phyloP scores from a whole-genome alignment of 2,888 invertebrate species.

The Thereva nobilitata region DNA sequence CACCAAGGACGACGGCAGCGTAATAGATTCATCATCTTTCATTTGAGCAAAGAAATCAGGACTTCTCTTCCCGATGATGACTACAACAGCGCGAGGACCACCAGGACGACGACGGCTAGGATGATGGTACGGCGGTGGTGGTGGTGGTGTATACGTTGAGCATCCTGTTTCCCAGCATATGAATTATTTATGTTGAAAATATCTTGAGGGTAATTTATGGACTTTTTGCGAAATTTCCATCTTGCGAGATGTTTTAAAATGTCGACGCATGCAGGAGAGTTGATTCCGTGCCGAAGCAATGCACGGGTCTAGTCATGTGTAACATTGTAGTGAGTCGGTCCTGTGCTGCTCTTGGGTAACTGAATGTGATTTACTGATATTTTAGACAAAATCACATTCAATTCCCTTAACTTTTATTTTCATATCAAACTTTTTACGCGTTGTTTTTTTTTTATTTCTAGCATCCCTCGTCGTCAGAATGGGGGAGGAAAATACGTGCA shows the following conservation, averaged over 20 bases:
- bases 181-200: constrained; percentile 43
- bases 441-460: constrained; percentile 14
- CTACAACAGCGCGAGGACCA: no score
- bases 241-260: constrained; percentile 41
- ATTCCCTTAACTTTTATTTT: constrained; percentile 39
- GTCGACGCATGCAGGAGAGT: constrained; percentile 29
- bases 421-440: constrained; percentile 32
- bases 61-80: constrained; percentile 1
- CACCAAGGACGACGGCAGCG: constrained; percentile 17
- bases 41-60: constrained; percentile 24
- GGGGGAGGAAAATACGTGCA: constrained; percentile 16
- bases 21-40: constrained; percentile 41
- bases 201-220: constrained; percentile 43
- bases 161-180: constrained; percentile 36
- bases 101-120: no score
- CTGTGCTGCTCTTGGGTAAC: constrained; percentile 9
- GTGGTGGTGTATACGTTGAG: neutral
- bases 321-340: constrained; percentile 14
- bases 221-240: constrained; percentile 40
- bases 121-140: neutral
- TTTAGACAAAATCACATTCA: constrained; percentile 41
- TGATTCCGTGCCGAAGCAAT: constrained; percentile 16
- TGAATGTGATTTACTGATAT: constrained; percentile 41
- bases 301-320: constrained; percentile 37
- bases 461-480: constrained; percentile 5